Percentiles rank a stretch among this genome's conserved stretches.
phyloP scores from a whole-genome alignment of 2,888 invertebrate species.

The Lingula anatina region DNA sequence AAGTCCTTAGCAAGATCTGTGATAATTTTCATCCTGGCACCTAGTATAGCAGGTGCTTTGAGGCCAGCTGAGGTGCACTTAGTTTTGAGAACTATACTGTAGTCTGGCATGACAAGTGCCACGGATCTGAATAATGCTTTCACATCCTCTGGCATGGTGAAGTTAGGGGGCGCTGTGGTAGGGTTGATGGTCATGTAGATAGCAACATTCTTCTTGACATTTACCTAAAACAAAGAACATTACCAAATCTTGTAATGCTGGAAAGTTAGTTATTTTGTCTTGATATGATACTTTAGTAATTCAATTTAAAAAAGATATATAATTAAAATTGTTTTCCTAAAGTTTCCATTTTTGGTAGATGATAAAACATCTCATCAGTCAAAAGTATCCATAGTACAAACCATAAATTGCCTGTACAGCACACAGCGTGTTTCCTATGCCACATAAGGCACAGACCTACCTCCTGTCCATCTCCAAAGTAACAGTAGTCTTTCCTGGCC shows the following conservation, averaged over 20 bases:
- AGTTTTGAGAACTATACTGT: constrained; percentile 38
- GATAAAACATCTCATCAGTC: no score
- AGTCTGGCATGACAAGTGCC: constrained; percentile 42
- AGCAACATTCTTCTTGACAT: constrained; percentile 25
- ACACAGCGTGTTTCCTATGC: no score
- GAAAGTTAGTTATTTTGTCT: no score
- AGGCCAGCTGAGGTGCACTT: constrained; percentile 47
- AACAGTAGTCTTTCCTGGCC: constrained; percentile 25
- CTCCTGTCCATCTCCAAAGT: constrained; percentile 43
- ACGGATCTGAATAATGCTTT: constrained; percentile 42
- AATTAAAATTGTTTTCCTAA: no score
- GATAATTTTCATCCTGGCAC: constrained; percentile 39
- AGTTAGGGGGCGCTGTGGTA: constrained; percentile 16
- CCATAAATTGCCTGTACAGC: no score
- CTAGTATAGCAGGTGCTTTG: constrained; percentile 42
- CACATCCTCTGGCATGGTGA: constrained; percentile 31
- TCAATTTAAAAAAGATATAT: no score
- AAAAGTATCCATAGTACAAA: no score
- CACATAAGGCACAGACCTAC: constrained; percentile 16
- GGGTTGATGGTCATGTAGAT: constrained; percentile 40
- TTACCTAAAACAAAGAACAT: constrained; percentile 29
- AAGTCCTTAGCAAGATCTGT: constrained; percentile 44
- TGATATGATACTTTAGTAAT: no score
- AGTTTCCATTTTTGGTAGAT: no score
- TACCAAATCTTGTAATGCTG: no score